Evolutionary conservation across 2,113 vertebrate genomes (phyloP), one percentile per base, ranked within the genome.

Genomic region (Bolborhynchus lineola): DNA sequence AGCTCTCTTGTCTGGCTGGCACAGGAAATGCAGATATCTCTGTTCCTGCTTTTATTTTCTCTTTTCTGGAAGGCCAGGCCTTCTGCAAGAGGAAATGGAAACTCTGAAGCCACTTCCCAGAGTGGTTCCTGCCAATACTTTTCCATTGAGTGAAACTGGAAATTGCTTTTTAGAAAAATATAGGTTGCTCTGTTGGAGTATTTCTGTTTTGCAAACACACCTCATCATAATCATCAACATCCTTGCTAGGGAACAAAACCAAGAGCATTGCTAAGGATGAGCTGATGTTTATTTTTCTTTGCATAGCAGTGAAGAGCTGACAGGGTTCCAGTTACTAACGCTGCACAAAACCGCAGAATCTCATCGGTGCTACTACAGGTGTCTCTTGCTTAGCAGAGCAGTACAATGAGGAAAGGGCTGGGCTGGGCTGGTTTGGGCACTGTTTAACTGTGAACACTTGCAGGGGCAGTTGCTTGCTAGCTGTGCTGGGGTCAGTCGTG

Each of bases 391-490:
- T 6, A 53, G 63, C 70, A 60, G 35, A 53, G 26, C 25, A 8
- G 0, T 59, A 59, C 33, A 59, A 35, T 35, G 11, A 28, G 42
- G 12, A 5, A 21, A 29, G 72, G 60, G 4, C 24, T 53, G 72
- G 26, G 33, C 10, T 16, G 59, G 37, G 35, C 12, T 9, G 39
- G 63, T 20, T 49, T 49, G 47, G 24, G 49, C 21, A 2, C 33
- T 4, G 13, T 13, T 10, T 18, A 3, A 2, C 37, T 1, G 0
- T 0, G 25, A 12, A 3, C 10, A 1, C 2, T 28, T 4, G 33
- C 59, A 24, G 41, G 57, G 29, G 23, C 47, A 17, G 44, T 15
- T 3, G 21, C 41, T 24, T 5, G 53, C 18, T n/a, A 10, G 44
- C 1, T 4, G 50, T 14, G 62, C 28, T 11, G 9, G 26, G 4